A percentile compares a stretch with the other conserved stretches of the same genome.
These are phyloP conservation scores for Micromussa lordhowensis DNA, from an alignment of 92 coral and sea anemone species.

Conservation along the genomic window DNA sequence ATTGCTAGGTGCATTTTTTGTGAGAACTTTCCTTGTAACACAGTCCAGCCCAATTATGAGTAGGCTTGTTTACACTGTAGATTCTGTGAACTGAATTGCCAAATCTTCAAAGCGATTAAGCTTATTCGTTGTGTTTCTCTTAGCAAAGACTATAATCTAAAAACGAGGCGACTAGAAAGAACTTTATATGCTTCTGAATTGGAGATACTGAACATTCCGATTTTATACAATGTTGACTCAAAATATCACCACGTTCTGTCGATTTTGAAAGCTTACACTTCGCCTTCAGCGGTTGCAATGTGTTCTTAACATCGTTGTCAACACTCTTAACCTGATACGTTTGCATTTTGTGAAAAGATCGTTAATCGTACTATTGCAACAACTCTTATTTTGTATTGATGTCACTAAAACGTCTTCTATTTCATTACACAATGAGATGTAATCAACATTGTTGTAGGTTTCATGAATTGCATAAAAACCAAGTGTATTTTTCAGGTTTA, in stretches of 20 bases:
- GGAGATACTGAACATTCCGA: not conserved
- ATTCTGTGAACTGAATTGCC: slow-evolving; percentile 1
- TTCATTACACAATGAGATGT: slow-evolving; percentile 19
- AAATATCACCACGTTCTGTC: slow-evolving; percentile 16
- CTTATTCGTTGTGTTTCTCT: slow-evolving; percentile 6
- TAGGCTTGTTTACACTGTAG: slow-evolving; percentile 10
- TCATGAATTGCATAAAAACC: not conserved
- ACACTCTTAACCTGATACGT: not conserved
- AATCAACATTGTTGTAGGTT: slow-evolving; percentile 20
- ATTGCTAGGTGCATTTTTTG: not conserved
- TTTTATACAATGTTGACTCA: not conserved
- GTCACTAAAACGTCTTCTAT: not conserved
- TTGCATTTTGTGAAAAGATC: not conserved
- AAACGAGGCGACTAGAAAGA: not conserved
- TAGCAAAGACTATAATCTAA: not conserved
- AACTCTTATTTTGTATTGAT: not conserved
- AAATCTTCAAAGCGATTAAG: not conserved
- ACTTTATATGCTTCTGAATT: not conserved
- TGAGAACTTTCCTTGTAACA: not conserved
- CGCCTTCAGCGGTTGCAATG: not conserved
- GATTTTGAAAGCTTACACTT: not conserved
- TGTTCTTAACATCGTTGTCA: not conserved
- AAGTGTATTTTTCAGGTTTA: not conserved
- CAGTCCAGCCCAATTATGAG: not conserved
- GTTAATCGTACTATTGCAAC: not conserved